Percentiles rank a stretch among this genome's conserved stretches.
phyloP scores from a whole-genome alignment of 2,888 invertebrate genomes.

The Lycophotia porphyrea region DNA sequence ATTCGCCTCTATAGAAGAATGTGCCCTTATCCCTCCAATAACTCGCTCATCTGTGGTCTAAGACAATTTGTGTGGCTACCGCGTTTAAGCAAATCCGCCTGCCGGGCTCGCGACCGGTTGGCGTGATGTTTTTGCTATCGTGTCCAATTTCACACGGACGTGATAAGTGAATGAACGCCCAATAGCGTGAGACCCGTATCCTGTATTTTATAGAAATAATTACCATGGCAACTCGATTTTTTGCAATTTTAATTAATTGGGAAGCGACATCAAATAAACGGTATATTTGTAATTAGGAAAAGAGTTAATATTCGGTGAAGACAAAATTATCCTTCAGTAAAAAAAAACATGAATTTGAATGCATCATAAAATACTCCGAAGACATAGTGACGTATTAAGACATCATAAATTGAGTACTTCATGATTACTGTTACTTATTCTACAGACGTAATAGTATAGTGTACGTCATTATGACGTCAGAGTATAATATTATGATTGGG shows the following conservation, averaged over 20 bases:
- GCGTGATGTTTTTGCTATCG: slow-evolving; percentile 71
- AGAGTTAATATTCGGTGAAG: neutral
- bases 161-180: slow-evolving; percentile 72
- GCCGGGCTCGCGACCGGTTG: slow-evolving; percentile 71
- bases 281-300: slow-evolving; percentile 4
- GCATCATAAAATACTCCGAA: neutral
- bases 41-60: slow-evolving; percentile 14
- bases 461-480: neutral
- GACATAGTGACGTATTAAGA: neutral
- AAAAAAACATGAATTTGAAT: neutral
- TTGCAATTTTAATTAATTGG: slow-evolving; percentile 29
- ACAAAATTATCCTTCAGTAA: neutral
- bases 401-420: neutral
- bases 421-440: neutral
- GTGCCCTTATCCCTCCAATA: slow-evolving; percentile 21
- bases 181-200: slow-evolving; percentile 72
- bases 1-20: neutral
- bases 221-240: slow-evolving; percentile 61
- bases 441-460: neutral
- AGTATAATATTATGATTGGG: neutral
- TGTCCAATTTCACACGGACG: slow-evolving; percentile 77
- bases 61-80: slow-evolving; percentile 55
- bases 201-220: slow-evolving; percentile 62
- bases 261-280: neutral
- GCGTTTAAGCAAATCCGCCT: slow-evolving; percentile 71